Base-by-base conservation (phyloP, 2,888 invertebrate species). In the Halictus ligatus region DNA sequence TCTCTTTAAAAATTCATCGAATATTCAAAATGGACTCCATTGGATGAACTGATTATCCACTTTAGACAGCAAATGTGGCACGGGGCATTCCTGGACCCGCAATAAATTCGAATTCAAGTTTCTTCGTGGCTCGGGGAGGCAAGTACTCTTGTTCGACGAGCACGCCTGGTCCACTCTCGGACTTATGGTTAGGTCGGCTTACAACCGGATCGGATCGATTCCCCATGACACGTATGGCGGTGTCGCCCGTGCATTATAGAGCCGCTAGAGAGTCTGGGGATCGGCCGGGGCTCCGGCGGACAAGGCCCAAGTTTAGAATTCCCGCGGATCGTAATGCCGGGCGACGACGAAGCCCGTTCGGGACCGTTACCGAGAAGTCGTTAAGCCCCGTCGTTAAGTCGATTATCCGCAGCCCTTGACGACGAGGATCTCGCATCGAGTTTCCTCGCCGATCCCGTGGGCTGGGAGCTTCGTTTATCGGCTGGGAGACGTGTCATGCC, bases 131-230 rank as follows among this genome's bases (percentile, higher is more conserved):
- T 15, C 40, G 43, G 48, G 77, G 78, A 83, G 83, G 71, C 83
- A 75, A 83, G 85, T 84, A 88, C 89, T 88, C 86, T 89, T 81
- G 89, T 88, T 90, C 88, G 90, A 88, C 86, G 81, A 86, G 85
- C 88, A 72, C 74, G 79, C 87, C 82, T 89, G 89, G 90, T 90
- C 85, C 84, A 64, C 89, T 84, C 78, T 58, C 80, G 88, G 88
- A 83, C 90, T 90, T 90, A 90, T 90, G 90, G 90, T 86, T 88
- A 88, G 89, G 90, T 90, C 90, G 86, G 80, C 88, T 90, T 91
- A 92, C 92, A 92, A 92, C 91, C 92, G 92, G 91, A 92, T 92
- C 92, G 92, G 90, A 93, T 93, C 91, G 89, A 93, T 93, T 93
- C 92, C 90, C 90, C 89, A 85, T 91, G 91, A 89, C 91, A 91